Evolutionary conservation across 2,797 vertebrate genomes (phyloP).

Genomic region (Lepilemur septentrionalis): DNA sequence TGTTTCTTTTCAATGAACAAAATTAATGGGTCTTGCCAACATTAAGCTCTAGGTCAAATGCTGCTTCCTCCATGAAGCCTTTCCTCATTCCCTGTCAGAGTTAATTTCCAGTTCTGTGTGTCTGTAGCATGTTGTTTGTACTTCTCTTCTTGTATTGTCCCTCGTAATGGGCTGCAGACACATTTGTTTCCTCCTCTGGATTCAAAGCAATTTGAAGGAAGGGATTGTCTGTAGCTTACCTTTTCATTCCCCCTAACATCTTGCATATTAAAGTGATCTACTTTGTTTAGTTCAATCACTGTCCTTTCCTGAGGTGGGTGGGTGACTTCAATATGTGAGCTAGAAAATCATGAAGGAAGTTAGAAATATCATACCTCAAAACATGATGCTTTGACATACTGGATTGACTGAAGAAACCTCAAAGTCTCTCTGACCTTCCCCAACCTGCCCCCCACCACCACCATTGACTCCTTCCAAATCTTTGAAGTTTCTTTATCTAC

Average conservation of each 20-base stretch:
- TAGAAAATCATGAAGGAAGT: not conserved
- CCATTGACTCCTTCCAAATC: too few species aligned
- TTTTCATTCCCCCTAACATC: not conserved
- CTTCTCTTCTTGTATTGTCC: not conserved
- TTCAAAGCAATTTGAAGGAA: not conserved
- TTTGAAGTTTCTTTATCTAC: too few species aligned
- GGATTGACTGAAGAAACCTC: too few species aligned
- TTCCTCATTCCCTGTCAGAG: not conserved
- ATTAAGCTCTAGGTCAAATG: not conserved
- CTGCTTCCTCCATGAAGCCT: not conserved
- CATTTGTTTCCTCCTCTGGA: not conserved
- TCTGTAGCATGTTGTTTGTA: not conserved
- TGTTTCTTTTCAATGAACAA: conserved; percentile 26
- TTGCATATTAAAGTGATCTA: not conserved
- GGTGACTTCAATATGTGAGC: not conserved
- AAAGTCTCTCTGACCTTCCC: too few species aligned
- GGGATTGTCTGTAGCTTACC: not conserved
- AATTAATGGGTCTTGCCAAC: not conserved
- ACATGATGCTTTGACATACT: too few species aligned
- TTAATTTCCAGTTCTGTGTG: not conserved
- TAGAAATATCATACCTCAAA: too few species aligned
- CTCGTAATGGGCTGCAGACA: not conserved
- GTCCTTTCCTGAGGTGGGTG: not conserved
- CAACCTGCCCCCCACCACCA: too few species aligned
- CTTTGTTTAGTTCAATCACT: not conserved